Evolutionary conservation across 1,140 invertebrate genomes (phyloP), one percentile per base, ranked within the genome.

Genomic region (Eueides isabella): DNA sequence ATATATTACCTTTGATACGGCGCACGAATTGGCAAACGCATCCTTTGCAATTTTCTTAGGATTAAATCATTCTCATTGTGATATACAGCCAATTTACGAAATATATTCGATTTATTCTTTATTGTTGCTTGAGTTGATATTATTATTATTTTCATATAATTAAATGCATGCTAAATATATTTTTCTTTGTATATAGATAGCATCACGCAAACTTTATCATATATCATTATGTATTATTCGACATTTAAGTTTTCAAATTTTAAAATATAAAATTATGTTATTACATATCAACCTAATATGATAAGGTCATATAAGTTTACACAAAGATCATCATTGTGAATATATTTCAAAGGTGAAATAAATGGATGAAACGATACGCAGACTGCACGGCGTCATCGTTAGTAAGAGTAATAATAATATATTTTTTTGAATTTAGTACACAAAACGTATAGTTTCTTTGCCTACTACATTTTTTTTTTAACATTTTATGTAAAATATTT

Each of bases 301-400:
- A 55, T 55, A 55, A 55, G 48, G 19, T 55, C 48, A 12, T 55
- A 26, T 12, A 55, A 11, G 23, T 29, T 55, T 74, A 74, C 55
- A 62, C 65, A 69, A 74, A 69, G 61, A 65, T 29, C 55, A 35
- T 68, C 71, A 35, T 73, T 55, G 55, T 44, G 72, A 75, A 79
- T 67, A 79, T 67, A 77, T 69, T 65, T 72, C 55, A 71, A 66
- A 75, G 75, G 77, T 77, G 76, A 83, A 80, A 85, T 84, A 85
- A 85, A 80, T 79, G 76, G 81, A 78, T 74, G 79, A 76, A 76
- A 72, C 76, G 79, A 77, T 79, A 76, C 23, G 76, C 84, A 88
- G 87, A 87, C 88, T 64, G 88, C 88, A 71, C 81, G 87, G 83
- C 87, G 85, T 72, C 82, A 73, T 65, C 72, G 48, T 48, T 5